phyloP scores from a whole-genome alignment of 1,140 invertebrate genomes.

The Bursaphelenchus mucronatus region DNA sequence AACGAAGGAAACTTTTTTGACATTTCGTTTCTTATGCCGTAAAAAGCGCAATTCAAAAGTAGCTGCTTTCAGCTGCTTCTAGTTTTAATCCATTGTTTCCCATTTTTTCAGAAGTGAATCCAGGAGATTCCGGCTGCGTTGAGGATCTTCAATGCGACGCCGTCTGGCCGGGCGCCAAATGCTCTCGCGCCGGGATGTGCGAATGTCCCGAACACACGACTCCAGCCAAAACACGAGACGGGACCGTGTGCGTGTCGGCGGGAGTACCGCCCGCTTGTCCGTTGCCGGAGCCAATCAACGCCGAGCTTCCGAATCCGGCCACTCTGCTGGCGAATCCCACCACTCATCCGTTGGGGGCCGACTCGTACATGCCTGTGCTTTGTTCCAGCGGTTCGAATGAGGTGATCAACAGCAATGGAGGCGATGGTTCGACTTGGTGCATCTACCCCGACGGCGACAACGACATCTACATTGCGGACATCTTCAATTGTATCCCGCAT shows the following conservation, averaged over 20 bases:
- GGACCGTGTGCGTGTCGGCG: slow-evolving; percentile 48
- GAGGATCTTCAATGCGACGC: slow-evolving; percentile 56
- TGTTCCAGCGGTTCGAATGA: slow-evolving; percentile 19
- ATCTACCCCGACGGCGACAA: slow-evolving; percentile 55
- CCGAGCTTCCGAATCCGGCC: slow-evolving; percentile 54
- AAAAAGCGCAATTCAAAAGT: too few species aligned
- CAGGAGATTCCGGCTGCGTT: slow-evolving; percentile 54
- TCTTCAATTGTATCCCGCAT: slow-evolving; percentile 58
- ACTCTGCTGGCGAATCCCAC: slow-evolving; percentile 52
- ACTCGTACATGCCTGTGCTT: slow-evolving; percentile 55
- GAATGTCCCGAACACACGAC: slow-evolving; percentile 53
- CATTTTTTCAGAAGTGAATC: slow-evolving; percentile 50
- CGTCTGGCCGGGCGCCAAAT: slow-evolving; percentile 56
- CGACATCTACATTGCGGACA: slow-evolving; percentile 53
- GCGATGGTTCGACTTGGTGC: slow-evolving; percentile 55
- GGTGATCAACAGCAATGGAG: slow-evolving; percentile 17
- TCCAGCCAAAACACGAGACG: slow-evolving; percentile 50
- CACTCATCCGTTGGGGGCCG: slow-evolving; percentile 53
- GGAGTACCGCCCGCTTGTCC: slow-evolving; percentile 53
- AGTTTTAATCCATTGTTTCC: slow-evolving; percentile 14
- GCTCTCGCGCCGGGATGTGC: slow-evolving; percentile 46
- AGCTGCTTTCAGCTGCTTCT: too few species aligned
- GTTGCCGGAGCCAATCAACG: slow-evolving; percentile 53
- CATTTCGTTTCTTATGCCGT: too few species aligned
- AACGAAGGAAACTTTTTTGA: too few species aligned